Evolutionary conservation across 2,888 invertebrate species (phyloP).

Genomic region (Diabrotica balteata): DNA sequence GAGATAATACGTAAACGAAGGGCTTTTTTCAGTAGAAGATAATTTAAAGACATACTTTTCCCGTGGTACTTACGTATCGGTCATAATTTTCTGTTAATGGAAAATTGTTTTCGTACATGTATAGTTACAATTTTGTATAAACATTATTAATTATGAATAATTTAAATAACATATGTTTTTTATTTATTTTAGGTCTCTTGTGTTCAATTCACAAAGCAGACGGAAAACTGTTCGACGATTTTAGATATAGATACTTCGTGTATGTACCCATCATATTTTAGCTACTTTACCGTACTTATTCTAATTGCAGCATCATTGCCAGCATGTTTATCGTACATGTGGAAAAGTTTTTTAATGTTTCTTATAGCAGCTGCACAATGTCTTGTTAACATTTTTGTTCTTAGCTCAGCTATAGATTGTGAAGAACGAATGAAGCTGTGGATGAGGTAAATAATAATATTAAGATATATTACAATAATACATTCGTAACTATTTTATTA

Average conservation of each 20-base stretch:
- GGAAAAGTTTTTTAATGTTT: slow-evolving; percentile 71
- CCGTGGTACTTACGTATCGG: too few species aligned
- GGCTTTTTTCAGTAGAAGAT: too few species aligned
- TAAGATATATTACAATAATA: not conserved
- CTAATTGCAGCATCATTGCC: slow-evolving; percentile 75
- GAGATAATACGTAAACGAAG: too few species aligned
- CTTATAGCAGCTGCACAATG: slow-evolving; percentile 69
- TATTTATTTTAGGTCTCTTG: slow-evolving; percentile 49
- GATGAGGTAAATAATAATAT: slow-evolving; percentile 52
- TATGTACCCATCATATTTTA: slow-evolving; percentile 77
- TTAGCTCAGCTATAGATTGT: slow-evolving; percentile 65
- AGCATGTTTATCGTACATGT: slow-evolving; percentile 73
- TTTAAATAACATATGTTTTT: too few species aligned
- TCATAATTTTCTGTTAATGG: too few species aligned
- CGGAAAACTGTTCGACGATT: slow-evolving; percentile 52
- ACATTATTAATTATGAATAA: too few species aligned
- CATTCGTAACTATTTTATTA: too few species aligned
- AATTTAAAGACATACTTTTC: too few species aligned
- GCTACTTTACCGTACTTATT: slow-evolving; percentile 73
- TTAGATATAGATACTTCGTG: slow-evolving; percentile 61
- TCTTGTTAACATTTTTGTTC: slow-evolving; percentile 65
- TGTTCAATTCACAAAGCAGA: slow-evolving; percentile 44
- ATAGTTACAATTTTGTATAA: too few species aligned
- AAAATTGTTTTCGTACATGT: too few species aligned
- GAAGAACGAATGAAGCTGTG: slow-evolving; percentile 63